phyloP scores from a whole-genome alignment of 2,113 vertebrate species.

The Aepyceros melampus region DNA sequence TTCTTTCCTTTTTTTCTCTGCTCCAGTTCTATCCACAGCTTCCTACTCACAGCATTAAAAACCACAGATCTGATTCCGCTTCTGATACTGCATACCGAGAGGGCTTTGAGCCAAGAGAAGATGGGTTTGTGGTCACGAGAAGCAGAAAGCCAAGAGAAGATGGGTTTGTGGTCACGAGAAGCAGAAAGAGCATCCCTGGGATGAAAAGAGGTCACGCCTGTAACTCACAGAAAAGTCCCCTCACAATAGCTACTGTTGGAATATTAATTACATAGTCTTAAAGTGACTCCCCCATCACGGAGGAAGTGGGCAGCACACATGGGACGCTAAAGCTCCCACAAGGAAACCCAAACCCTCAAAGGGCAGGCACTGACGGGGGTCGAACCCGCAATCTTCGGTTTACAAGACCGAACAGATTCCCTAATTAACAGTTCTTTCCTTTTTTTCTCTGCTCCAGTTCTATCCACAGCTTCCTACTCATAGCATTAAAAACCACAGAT shows the following conservation, averaged over 20 bases:
- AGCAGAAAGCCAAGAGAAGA: not conserved
- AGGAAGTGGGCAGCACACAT: too few relatives aligned
- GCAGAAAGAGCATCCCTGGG: not conserved
- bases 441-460: not conserved
- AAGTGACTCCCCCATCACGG: too few relatives aligned
- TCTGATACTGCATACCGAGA: rapidly evolving
- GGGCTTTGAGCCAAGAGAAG: not conserved
- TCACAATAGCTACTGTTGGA: not conserved
- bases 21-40: not conserved
- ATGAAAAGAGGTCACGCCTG: not conserved
- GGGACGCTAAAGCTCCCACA: too few relatives aligned
- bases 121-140: not conserved
- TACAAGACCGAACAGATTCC: too few relatives aligned
- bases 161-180: not conserved
- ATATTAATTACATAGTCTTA: too few relatives aligned
- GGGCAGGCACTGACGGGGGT: too few relatives aligned
- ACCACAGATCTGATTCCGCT: not conserved
- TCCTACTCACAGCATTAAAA: not conserved
- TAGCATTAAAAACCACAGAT: not conserved
- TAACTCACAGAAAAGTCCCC: not conserved
- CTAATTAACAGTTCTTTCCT: not conserved
- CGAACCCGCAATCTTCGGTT: too few relatives aligned
- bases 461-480: not conserved
- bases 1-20: not conserved
- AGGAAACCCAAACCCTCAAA: too few relatives aligned